Conservation (phyloP, 1,140 invertebrate genomes). For the Lerema accius region DNA sequence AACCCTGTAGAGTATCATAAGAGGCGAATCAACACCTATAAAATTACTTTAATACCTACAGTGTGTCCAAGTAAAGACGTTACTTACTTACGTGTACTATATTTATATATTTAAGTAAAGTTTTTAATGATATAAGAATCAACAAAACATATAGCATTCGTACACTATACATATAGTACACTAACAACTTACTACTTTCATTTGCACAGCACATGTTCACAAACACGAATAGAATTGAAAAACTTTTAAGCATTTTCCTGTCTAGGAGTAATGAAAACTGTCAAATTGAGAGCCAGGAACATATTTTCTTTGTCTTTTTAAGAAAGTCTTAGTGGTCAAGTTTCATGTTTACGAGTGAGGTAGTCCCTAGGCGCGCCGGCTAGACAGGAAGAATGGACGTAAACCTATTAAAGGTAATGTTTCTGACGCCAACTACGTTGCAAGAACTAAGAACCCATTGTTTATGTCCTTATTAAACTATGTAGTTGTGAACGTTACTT, state of each 20-base stretch:
- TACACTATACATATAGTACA: too few species aligned
- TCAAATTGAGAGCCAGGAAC: background rate
- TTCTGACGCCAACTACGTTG: constrained; percentile 19
- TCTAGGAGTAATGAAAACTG: background rate
- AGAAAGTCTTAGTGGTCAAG: constrained; percentile 8
- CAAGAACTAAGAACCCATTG: constrained; percentile 31
- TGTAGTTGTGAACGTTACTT: too few species aligned
- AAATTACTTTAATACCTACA: too few species aligned
- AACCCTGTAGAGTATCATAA: too few species aligned
- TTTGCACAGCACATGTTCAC: too few species aligned
- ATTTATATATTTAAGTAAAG: too few species aligned
- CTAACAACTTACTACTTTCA: too few species aligned
- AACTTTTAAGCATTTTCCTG: background rate
- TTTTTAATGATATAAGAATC: too few species aligned
- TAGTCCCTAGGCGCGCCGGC: constrained; percentile 20
- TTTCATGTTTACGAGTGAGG: constrained; percentile 16
- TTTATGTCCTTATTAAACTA: constrained; percentile 28
- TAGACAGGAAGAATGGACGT: constrained; percentile 50
- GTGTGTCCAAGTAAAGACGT: too few species aligned
- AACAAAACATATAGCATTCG: too few species aligned
- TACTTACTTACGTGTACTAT: too few species aligned
- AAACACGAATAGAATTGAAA: background rate
- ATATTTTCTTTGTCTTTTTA: background rate
- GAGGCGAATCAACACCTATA: too few species aligned
- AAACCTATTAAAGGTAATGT: constrained; percentile 58